Conservation (phyloP, 2,888 invertebrate species). For the Auanema freiburgensis region DNA sequence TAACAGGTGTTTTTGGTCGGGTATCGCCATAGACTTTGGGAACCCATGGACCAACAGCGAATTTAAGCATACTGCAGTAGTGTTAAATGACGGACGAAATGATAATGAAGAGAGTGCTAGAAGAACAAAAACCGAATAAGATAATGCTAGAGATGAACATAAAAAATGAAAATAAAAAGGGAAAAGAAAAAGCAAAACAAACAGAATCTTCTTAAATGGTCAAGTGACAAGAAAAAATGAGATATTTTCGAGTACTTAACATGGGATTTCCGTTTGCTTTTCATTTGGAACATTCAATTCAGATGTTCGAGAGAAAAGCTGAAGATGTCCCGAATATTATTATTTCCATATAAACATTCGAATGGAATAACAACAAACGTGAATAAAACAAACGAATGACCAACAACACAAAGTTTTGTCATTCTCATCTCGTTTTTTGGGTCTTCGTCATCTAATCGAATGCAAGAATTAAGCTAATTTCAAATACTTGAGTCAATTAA, state of each 20-base stretch:
- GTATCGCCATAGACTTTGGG: constrained; percentile 36
- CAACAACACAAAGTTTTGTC: no score
- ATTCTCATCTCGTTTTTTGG: no score
- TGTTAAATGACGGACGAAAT: background rate
- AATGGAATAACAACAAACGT: no score
- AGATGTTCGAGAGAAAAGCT: no score
- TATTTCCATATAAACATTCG: no score
- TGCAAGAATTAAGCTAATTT: no score
- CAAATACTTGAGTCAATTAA: no score
- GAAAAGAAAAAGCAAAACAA: background rate
- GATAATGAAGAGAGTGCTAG: background rate
- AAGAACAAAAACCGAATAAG: constrained; percentile 1
- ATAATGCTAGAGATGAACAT: background rate
- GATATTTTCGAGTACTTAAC: background rate
- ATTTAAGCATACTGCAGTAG: constrained; percentile 43
- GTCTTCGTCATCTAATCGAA: no score
- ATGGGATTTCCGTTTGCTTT: no score
- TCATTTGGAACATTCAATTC: no score
- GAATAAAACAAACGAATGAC: no score
- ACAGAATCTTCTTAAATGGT: background rate
- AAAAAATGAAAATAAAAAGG: background rate
- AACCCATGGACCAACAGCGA: constrained; percentile 54
- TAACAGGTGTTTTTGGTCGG: background rate
- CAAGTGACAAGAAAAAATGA: background rate
- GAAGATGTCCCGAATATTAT: no score